Evolutionary conservation across 1,140 invertebrate species (phyloP), one percentile per base, ranked within the genome.

Genomic region (Orius insidiosus): DNA sequence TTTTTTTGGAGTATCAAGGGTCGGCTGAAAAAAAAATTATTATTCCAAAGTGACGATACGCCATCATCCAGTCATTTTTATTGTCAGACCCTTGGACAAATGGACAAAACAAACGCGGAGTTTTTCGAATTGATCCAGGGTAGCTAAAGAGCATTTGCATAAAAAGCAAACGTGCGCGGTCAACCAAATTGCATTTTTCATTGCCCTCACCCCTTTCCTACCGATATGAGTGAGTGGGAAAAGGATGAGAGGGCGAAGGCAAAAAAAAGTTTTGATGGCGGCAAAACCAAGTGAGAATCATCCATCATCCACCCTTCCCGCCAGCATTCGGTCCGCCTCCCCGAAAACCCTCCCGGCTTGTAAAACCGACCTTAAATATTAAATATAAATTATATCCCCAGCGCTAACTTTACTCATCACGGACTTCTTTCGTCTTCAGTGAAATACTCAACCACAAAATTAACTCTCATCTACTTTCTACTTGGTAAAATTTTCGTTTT

Each of bases 81-180:
- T 24, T 24, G 24, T 24, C 24, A 24, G 24, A 24, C 24, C 24
- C 24, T 24, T 24, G 24, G 24, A 24, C 24, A 24, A 24, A 24
- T 24, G 24, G 24, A 24, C 24, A 24, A 24, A 24, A 24, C 24
- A 24, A 24, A 24, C 24, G 3, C 24, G 3, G 3, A 7, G 24
- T 3, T 24, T 24, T 24, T 24, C 24, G 24, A 24, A 24, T 24
- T 24, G 24, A 24, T 24, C 24, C 24, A n/a, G 24, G 24, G 24
- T 24, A 24, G 24, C 24, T 24, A 24, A 24, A 24, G 24, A 24
- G 24, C 36, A 47, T 47, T 47, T 47, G 33, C 46, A 47, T 47
- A 47, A 47, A 47, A 47, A 47, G 46, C 46, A 47, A 40, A 47
- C 46, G 46, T 47, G 46, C 24, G 46, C 19, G 18, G 46, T 18